Evolutionary conservation across 1,140 invertebrate species (phyloP).

Genomic region (Pollicipes pollicipes): DNA sequence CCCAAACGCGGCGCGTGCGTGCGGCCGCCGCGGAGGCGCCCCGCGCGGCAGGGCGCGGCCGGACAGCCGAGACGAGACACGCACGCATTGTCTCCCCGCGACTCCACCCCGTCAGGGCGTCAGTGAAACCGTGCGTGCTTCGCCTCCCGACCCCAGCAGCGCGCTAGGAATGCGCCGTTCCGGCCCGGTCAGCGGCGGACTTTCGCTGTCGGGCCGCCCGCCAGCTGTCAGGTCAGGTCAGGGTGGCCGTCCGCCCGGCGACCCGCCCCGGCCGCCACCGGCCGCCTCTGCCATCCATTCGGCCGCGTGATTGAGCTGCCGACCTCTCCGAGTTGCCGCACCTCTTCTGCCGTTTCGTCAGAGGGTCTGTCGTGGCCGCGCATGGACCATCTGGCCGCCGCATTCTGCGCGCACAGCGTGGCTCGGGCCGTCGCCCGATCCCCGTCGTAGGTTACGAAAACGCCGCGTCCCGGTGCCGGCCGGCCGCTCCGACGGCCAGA

Average conservation of each 20-base stretch:
- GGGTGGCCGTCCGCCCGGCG: no score
- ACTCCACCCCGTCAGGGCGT: background rate
- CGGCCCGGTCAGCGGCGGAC: no score
- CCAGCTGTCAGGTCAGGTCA: background rate
- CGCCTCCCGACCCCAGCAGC: background rate
- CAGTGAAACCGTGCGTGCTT: background rate
- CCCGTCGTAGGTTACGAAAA: no score
- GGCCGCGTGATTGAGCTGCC: background rate
- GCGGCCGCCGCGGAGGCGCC: no score
- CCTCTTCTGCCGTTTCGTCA: background rate
- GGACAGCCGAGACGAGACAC: background rate
- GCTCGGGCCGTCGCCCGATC: no score
- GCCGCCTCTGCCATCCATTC: background rate
- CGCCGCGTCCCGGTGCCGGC: no score
- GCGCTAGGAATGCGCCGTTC: no score
- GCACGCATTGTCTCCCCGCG: background rate
- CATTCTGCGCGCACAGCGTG: no score
- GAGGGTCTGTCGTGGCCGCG: background rate
- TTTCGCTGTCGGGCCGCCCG: no score
- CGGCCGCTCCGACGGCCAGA: background rate
- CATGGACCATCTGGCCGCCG: background rate
- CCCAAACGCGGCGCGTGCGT: no score
- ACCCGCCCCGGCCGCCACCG: background rate
- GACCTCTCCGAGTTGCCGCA: background rate
- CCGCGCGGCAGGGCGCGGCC: background rate